phyloP scores from a whole-genome alignment of 2,797 vertebrate genomes.

The Pogonophryne albipinna region DNA sequence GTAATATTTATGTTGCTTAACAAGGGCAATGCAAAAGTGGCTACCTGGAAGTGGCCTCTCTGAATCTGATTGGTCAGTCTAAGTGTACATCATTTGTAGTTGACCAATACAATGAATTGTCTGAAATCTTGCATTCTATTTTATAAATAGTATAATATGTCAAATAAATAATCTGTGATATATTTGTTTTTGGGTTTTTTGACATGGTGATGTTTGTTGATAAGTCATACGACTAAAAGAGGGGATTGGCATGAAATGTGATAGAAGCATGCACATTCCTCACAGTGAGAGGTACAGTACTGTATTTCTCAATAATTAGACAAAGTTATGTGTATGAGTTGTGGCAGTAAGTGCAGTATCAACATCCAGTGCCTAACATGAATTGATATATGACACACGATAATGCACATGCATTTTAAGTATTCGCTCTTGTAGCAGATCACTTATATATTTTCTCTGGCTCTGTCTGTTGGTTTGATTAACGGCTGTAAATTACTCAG shows the following conservation, averaged over 20 bases:
- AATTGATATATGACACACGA: no score
- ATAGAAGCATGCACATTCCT: no score
- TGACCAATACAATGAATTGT: background rate
- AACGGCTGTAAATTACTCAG: slow-evolving; percentile 45
- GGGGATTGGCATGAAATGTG: background rate
- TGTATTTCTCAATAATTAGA: no score
- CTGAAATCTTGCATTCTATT: background rate
- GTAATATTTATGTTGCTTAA: background rate
- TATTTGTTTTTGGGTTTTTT: background rate
- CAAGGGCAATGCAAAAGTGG: background rate
- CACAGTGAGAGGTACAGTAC: no score
- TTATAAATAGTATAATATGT: background rate
- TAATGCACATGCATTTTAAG: no score
- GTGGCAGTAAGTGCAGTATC: no score
- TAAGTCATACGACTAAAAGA: background rate
- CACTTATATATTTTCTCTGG: no score
- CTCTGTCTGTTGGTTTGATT: slow-evolving; percentile 42
- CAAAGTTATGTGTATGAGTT: no score
- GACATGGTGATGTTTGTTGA: background rate
- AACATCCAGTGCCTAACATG: no score
- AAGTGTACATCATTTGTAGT: background rate
- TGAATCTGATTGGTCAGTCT: slow-evolving; percentile 3
- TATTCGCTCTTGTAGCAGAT: no score
- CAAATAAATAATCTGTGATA: background rate
- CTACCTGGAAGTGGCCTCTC: background rate